phyloP scores from a whole-genome alignment of 2,797 vertebrate species.

The Chiropotes sagulatus region DNA sequence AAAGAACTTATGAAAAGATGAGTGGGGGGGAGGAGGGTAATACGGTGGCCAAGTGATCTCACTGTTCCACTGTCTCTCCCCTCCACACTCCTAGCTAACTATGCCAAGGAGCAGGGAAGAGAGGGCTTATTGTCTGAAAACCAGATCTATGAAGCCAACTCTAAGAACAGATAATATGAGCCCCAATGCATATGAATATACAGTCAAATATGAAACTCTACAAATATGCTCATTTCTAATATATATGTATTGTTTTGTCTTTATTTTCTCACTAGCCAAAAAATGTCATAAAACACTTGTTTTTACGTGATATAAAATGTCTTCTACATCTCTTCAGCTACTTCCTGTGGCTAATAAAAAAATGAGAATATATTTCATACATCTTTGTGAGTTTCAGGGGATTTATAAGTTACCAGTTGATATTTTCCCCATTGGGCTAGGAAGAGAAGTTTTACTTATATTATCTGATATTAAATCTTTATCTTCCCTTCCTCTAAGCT shows the following conservation, averaged over 20 bases:
- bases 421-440: not conserved
- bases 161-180: not conserved
- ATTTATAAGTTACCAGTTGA: not conserved
- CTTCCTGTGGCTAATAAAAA: not conserved
- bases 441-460: not conserved
- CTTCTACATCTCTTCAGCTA: not conserved
- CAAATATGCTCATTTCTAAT: not conserved
- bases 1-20: not conserved
- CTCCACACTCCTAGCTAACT: not conserved
- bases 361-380: not conserved
- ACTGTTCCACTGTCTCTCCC: accelerated
- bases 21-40: accelerated
- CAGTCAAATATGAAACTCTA: not conserved
- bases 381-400: not conserved
- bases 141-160: not conserved
- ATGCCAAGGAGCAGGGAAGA: accelerated
- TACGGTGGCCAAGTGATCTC: too few relatives aligned
- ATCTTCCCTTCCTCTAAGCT: not conserved
- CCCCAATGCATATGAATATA: too few relatives aligned
- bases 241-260: not conserved
- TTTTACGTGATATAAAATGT: not conserved
- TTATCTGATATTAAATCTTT: not conserved
- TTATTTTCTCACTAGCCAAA: not conserved
- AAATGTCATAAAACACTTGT: not conserved
- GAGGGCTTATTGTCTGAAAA: not conserved